Evolutionary conservation across 2,113 vertebrate species (phyloP), one percentile per base, ranked within the genome.

Genomic region (Lamprotornis superbus): DNA sequence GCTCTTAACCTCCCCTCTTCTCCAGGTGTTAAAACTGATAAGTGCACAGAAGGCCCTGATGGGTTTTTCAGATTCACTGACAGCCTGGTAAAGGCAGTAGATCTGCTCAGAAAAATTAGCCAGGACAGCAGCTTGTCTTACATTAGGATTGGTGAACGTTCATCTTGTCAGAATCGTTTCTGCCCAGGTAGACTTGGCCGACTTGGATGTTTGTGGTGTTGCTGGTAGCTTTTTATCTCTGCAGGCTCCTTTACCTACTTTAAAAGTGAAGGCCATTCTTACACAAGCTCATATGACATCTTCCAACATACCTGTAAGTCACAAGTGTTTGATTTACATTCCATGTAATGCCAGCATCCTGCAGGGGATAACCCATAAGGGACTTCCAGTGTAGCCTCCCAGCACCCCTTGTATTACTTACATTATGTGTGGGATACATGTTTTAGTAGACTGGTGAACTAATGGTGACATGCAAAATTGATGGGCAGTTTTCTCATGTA

Each of bases 81-180:
- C 92, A 79, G 69, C 50, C 49, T 84, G 22, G 40, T 83, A n/a
- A 61, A 79, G 53, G 49, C 75, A 69, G 77, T 56, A 84, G 70
- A 92, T 91, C 94, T 69, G 65, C 86, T 86, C 73, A 87, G 91
- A 73, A 94, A 61, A 93, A 91, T 92, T 25, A 93, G n/a, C 65
- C 65, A 63, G 84, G 83, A 68, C 80, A 88, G 74, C 79, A 94
- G 79, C 61, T 92, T 87, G 73, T 81, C 44, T 90, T 69, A 31
- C 0, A 0, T 77, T 49, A 61, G 88, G 30, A 64, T 64, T 94
- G 73, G 35, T 5, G 1, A 80, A 87, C 63, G 52, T 89, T 95
- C 50, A 30, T 70, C 59, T 77, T 77, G 46, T 87, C 70, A 55
- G 56, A 76, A 39, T 37, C 6, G 1, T 83, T 95, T 90, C 57